These are phyloP conservation scores for Hipparchia sbordonii DNA, from an alignment of 2,888 invertebrate genomes.

Conservation along the genomic window DNA sequence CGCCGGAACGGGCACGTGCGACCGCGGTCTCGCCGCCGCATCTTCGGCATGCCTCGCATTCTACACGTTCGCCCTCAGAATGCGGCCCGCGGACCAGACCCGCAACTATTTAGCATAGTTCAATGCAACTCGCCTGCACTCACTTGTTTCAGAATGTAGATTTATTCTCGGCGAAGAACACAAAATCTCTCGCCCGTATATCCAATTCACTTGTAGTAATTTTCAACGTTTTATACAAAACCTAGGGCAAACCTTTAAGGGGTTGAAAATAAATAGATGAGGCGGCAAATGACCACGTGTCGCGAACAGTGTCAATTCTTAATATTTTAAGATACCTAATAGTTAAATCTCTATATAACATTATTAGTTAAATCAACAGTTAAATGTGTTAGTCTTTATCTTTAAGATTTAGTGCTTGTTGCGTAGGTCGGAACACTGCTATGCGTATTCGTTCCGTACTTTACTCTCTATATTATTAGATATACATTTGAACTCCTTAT, in stretches of 20 bases:
- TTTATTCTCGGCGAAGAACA: conserved; percentile 34
- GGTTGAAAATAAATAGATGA: conserved; percentile 41
- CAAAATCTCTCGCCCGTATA: conserved; percentile 12
- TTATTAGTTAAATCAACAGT: conserved; percentile 53
- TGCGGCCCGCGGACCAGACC: conserved; percentile 69
- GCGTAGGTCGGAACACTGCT: conserved; percentile 63
- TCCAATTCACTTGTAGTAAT: neutral
- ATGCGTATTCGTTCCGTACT: conserved; percentile 56
- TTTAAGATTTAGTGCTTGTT: conserved; percentile 76
- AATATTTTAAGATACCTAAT: conserved; percentile 69
- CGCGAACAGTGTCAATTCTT: conserved; percentile 68
- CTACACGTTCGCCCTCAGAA: conserved; percentile 74
- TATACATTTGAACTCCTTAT: conserved; percentile 54
- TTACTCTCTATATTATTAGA: conserved; percentile 51
- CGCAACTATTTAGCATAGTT: conserved; percentile 73
- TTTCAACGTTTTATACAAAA: neutral
- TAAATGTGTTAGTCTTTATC: conserved; percentile 75
- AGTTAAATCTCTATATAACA: too few species aligned
- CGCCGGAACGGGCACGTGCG: conserved; percentile 53
- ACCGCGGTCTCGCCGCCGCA: conserved; percentile 58
- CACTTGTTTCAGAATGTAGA: conserved; percentile 40
- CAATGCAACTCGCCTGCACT: conserved; percentile 54
- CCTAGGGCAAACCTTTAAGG: neutral
- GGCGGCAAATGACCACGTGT: conserved; percentile 70
- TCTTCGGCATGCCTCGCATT: conserved; percentile 71